Conservation (phyloP, 1,140 invertebrate species). For the Palaemon carinicauda region DNA sequence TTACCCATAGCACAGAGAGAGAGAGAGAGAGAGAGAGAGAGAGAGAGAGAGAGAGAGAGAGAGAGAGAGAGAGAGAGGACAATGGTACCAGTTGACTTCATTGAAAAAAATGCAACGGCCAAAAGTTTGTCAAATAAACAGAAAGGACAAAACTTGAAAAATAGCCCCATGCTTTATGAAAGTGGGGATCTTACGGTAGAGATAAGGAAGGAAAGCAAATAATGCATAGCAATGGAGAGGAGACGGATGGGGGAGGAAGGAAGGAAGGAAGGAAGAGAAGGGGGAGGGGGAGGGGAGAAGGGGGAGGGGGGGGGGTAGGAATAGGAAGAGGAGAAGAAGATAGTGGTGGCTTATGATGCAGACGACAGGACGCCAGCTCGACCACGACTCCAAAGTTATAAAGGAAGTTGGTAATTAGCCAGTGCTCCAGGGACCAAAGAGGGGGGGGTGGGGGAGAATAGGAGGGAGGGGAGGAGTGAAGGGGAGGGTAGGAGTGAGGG, state of each 20-base stretch:
- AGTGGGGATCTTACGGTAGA: no score
- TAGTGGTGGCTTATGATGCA: background rate
- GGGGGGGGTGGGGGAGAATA: background rate
- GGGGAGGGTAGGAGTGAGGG: background rate
- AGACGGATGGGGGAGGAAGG: no score
- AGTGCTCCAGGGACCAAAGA: background rate
- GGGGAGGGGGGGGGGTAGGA: no score
- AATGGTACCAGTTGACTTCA: no score
- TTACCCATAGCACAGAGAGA: no score
- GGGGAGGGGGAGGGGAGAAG: background rate
- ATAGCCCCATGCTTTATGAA: no score
- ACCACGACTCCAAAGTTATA: conserved; percentile 9
- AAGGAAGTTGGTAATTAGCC: conserved; percentile 12
- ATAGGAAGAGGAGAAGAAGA: background rate
- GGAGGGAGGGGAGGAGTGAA: background rate
- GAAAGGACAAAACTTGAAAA: no score
- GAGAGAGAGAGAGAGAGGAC: no score
- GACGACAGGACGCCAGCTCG: background rate
- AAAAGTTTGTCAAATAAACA: no score
- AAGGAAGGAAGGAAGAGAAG: background rate
- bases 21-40: no score
- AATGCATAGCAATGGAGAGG: background rate
- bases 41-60: no score
- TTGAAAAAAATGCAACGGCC: no score
- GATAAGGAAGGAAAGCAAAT: background rate